These are phyloP conservation scores for Notolepis coatsorum DNA, from an alignment of 2,797 vertebrate species.

Conservation along the genomic window DNA sequence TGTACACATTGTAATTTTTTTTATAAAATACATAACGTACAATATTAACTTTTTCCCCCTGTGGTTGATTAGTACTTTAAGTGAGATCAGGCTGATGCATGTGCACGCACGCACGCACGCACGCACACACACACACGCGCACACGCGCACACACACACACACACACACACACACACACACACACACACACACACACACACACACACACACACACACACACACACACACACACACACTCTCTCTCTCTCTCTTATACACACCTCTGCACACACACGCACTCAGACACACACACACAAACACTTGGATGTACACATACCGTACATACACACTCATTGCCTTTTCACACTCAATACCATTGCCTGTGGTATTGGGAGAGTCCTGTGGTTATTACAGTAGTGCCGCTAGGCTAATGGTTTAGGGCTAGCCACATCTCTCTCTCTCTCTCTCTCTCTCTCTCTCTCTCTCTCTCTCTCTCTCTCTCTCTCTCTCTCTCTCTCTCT, in stretches of 20 bases:
- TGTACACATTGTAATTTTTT: no score
- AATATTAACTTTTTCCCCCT: no score
- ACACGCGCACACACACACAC: slow-evolving; percentile 23
- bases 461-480: neutral
- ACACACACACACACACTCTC: neutral
- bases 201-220: neutral
- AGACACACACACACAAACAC: slow-evolving; percentile 3
- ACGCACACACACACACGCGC: neutral
- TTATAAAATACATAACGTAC: no score
- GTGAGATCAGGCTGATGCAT: no score
- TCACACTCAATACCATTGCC: slow-evolving; percentile 48
- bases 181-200: neutral
- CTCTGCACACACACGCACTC: slow-evolving; percentile 1
- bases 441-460: slow-evolving; percentile 10
- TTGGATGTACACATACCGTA: neutral
- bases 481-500: neutral
- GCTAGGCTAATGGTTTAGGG: slow-evolving; percentile 76
- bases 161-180: slow-evolving; percentile 38
- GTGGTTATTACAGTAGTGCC: slow-evolving; percentile 77
- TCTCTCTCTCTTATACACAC: neutral
- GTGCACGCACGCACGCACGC: neutral
- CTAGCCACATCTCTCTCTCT: slow-evolving; percentile 60
- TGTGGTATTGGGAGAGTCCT: slow-evolving; percentile 70
- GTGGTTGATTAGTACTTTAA: no score
- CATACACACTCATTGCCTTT: no score